A percentile compares a stretch with the other conserved stretches of the same genome.
Conservation (phyloP, 2,888 invertebrate genomes). For the Clistopyga incitator region DNA sequence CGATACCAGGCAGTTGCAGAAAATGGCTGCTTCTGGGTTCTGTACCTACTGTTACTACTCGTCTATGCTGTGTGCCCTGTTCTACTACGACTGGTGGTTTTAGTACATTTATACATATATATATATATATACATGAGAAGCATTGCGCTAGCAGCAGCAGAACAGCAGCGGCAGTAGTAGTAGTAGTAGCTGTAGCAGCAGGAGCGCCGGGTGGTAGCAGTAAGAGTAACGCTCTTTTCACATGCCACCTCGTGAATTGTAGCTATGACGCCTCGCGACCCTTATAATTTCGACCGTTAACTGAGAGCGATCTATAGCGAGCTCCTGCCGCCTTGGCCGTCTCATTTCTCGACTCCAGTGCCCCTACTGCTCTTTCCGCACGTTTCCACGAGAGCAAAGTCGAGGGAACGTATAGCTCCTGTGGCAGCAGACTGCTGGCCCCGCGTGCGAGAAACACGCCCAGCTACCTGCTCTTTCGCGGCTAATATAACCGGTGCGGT, state of each 20-base stretch:
- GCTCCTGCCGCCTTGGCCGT: slow-evolving; percentile 23
- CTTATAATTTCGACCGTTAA: slow-evolving; percentile 70
- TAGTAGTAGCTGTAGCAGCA: slow-evolving; percentile 32
- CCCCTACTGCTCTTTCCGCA: slow-evolving; percentile 60
- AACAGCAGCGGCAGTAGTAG: slow-evolving; percentile 19
- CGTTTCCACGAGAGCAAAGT: slow-evolving; percentile 53
- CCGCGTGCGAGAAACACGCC: slow-evolving; percentile 66
- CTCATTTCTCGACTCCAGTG: slow-evolving; percentile 21
- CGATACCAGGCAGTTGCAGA: neutral
- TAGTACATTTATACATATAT: slow-evolving; percentile 2
- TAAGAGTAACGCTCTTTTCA: slow-evolving; percentile 77
- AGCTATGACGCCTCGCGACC: slow-evolving; percentile 66
- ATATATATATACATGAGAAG: neutral
- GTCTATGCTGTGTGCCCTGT: slow-evolving; percentile 12
- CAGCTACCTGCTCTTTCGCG: slow-evolving; percentile 66
- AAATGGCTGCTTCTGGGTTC: neutral
- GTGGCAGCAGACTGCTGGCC: slow-evolving; percentile 44
- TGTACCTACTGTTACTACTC: neutral
- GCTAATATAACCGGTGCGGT: slow-evolving; percentile 63
- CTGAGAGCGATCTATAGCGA: slow-evolving; percentile 64
- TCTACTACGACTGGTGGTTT: neutral
- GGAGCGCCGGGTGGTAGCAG: slow-evolving; percentile 61
- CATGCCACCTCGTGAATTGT: slow-evolving; percentile 74
- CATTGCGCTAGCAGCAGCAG: slow-evolving; percentile 25
- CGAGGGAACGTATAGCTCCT: neutral